Percentiles rank a stretch among this genome's conserved stretches.
Conservation (phyloP, 2,797 vertebrate species). For the Pseudochaenichthys georgianus region DNA sequence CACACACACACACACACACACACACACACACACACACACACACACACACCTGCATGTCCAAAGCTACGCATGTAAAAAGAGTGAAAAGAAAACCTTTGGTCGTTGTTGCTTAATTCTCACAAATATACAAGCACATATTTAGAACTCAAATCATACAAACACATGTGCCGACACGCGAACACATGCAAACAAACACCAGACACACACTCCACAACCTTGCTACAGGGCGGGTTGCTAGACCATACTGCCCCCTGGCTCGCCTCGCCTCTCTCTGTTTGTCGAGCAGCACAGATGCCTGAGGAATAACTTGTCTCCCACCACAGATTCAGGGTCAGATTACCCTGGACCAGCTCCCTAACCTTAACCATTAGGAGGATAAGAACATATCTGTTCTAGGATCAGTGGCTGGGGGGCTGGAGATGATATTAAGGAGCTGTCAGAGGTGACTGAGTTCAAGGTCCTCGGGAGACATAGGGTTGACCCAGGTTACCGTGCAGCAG, state of each 20-base stretch:
- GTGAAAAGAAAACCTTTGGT: not conserved
- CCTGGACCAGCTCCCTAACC: slow-evolving; percentile 79
- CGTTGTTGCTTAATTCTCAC: slow-evolving; percentile 32
- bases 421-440: slow-evolving; percentile 93
- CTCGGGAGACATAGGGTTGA: slow-evolving; percentile 77
- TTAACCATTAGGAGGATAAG: slow-evolving; percentile 83
- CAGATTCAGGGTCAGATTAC: slow-evolving; percentile 84
- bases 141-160: slow-evolving; percentile 20
- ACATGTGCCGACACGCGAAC: slow-evolving; percentile 16
- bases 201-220: slow-evolving; percentile 66
- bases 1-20: not conserved
- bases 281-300: slow-evolving; percentile 74
- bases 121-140: slow-evolving; percentile 37
- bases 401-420: slow-evolving; percentile 76
- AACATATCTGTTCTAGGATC: slow-evolving; percentile 83
- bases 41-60: slow-evolving; percentile 31
- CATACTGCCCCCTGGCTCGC: slow-evolving; percentile 86
- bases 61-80: slow-evolving; percentile 17
- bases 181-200: slow-evolving; percentile 39
- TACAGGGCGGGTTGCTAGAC: slow-evolving; percentile 76
- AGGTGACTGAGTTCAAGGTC: slow-evolving; percentile 87
- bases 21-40: slow-evolving; percentile 4
- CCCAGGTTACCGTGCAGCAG: slow-evolving; percentile 51
- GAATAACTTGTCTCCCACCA: slow-evolving; percentile 79
- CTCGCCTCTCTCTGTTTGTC: slow-evolving; percentile 74